Evolutionary conservation across 2,797 vertebrate species (phyloP), one percentile per base, ranked within the genome.

Genomic region (Fundulus diaphanus): DNA sequence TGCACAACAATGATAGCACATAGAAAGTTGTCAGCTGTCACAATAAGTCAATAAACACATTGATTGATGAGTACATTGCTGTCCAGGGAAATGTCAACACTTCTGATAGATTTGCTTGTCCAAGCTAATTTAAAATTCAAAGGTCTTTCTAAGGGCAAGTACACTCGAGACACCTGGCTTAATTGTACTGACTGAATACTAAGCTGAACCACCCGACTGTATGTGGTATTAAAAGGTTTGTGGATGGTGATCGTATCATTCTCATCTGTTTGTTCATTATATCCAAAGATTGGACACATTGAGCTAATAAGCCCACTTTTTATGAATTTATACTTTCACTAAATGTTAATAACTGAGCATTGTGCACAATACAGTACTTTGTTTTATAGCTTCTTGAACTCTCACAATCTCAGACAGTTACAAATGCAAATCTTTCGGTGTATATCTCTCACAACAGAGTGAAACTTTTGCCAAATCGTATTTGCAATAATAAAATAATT

Each of bases 31-130:
- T 68, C 78, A 82, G 65, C 73, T 70, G 70, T 68, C 79, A 49
- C 69, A 70, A 61, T 46, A 29, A 66, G 81, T 84, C 83, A 71
- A 72, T 89, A 76, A 75, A 37, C 74, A 67, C 59, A 48, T 63
- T 65, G 76, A 79, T 13, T 74, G 74, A 63, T 54, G 65, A 80
- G 66, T 68, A 56, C 57, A 31, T 54, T n/a, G 49, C 76, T 72
- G 78, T 78, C 31, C 22, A 12, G 52, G 70, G 68, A 82, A 42
- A 11, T 83, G 76, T 87, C 84, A 85, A 72, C 72, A 83, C 16
- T 52, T 57, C 35, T 77, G 59, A 81, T 40, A 42, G 78, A 68
- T 87, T 57, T 78, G 31, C 27, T 16, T 12, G 49, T 74, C 52
- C 51, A 72, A 75, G 73, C 31, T 67, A 49, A 66, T 76, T 81